Base-by-base conservation (phyloP, 2,888 invertebrate species). In the Neoaliturus tenellus region DNA sequence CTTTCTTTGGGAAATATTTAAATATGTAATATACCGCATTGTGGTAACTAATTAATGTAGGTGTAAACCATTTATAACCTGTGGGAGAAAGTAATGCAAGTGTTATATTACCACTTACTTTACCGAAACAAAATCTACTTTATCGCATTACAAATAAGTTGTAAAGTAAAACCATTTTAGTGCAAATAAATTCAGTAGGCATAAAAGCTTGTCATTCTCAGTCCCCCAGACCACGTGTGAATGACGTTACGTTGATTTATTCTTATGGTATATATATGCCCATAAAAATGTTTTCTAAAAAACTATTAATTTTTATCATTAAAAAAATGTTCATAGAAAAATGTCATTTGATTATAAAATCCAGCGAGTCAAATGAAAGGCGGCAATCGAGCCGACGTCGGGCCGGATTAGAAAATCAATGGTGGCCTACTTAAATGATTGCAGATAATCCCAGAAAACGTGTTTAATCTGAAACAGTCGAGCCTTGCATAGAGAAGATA, bases 391-490 rank as follows among this genome's bases (percentile, higher is more conserved):
- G 71, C 39, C 20, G 39, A 71, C 39, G 35, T 35, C 23, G 48
- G 75, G 75, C 12, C 17, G 75, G 28, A 48, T 71, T 71, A 44
- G 75, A 75, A 75, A 75, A 75, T 75, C 75, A 75, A 75, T 75
- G 75, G 28, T 48, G 75, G 39, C 75, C 75, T 75, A 75, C 75
- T 41, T 75, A 48, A 69, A 75, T 75, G 75, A 75, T 71, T 71
- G 71, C 39, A n/a, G 71, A 67, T 71, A 71, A 12, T 1, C 39
- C 28, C 20, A 12, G 62, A 25, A 71, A 71, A 35, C 39, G 31
- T 39, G 41, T 35, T 23, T 71, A 35, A 23, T 33, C 20, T 20
- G 20, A 39, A 39, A 28, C 62, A 23, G 2, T 23, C n/a, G 2
- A 6, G 2, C 10, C 20, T 23, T 23, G 1, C 23, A 3, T 51